Evolutionary conservation across 2,888 invertebrate species (phyloP).

Genomic region (Dinocampus coccinellae): DNA sequence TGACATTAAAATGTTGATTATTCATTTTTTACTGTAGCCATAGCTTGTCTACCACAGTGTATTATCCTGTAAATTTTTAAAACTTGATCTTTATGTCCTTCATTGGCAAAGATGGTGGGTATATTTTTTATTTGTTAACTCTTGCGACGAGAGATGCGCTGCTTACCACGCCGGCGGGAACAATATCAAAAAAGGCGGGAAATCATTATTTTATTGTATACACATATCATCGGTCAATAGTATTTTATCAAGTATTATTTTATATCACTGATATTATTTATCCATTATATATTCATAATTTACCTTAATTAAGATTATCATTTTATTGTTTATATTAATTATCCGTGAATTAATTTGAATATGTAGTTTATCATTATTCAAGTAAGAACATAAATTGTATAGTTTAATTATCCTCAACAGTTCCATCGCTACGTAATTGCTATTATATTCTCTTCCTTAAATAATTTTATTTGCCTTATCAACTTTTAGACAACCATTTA

Average conservation of each 20-base stretch:
- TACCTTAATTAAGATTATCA: neutral
- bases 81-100: constrained; percentile 64
- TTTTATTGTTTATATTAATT: no score
- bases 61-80: constrained; percentile 53
- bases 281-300: neutral
- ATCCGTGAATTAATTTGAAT: no score
- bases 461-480: no score
- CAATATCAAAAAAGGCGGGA: constrained; percentile 60
- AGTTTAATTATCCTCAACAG: no score
- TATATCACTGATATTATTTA: no score
- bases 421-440: no score
- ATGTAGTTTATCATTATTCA: no score
- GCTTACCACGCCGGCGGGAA: constrained; percentile 44
- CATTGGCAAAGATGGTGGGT: constrained; percentile 65
- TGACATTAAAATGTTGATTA: neutral
- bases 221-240: neutral
- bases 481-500: no score
- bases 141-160: constrained; percentile 50
- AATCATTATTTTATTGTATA: constrained; percentile 42
- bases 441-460: no score
- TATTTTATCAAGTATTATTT: neutral
- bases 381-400: no score
- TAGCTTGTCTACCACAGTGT: neutral
- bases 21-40: neutral
- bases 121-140: constrained; percentile 49